Base-by-base conservation (phyloP, 2,888 invertebrate genomes). In the Microplitis deprimator region DNA sequence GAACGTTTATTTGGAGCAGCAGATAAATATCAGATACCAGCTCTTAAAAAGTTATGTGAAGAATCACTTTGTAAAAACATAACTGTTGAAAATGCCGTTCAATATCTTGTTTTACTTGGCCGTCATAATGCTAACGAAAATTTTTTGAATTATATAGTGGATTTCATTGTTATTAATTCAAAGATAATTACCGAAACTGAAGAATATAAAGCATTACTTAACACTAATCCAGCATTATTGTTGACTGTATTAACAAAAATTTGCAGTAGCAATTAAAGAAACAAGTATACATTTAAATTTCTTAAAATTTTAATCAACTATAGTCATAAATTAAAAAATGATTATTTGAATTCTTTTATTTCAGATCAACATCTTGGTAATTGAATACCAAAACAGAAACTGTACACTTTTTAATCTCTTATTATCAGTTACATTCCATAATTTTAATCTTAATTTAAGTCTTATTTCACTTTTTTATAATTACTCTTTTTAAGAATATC, bases 41-140 rank as follows among this genome's bases (percentile, higher is more conserved):
- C 16, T 38, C 68, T 73, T 1, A 73, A 59, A 38, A n/a, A 13
- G 7, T 40, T 73, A 16, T 77, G 77, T 29, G 77, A 73, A 40
- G 7, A 40, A 17, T 16, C 67, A 7, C 61, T 77, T 16, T 17
- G 16, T 40, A 10, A 7, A 3, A 6, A 1, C 3, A 10, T 77
- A 1, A 16, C 10, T 20, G 5, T 68, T 6, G 50, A 69, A 16
- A 77, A 77, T 64, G 69, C 64, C 10, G 69, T 61, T 5, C 1
- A 64, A 20, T 50, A 62, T 13, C 64, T 73, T 16, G 5, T 62
- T 50, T 13, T 50, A 5, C 50, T 50, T 3, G 50, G 13, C 50
- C 50, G 13, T 13, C 50, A 50, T 50, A 8, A 50, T 13, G 50
- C 50, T 50, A 5, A 50, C 13, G 2, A 50, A 13, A 13, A 13